Evolutionary conservation across 1,140 invertebrate species (phyloP).

Genomic region (Lysiphlebus fabarum): DNA sequence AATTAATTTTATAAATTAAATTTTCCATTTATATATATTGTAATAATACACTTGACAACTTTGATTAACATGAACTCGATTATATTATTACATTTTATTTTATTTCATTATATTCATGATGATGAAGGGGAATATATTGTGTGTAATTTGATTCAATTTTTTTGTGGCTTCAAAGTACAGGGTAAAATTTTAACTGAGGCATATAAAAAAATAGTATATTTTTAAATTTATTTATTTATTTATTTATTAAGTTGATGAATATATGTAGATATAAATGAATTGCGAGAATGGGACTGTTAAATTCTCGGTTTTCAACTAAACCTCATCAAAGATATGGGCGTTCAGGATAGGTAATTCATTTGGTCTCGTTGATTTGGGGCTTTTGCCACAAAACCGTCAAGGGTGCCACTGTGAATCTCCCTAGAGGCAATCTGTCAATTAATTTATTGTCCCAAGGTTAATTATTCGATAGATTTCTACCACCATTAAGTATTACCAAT

Average conservation of each 20-base stretch:
- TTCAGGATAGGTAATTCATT: conserved; percentile 15
- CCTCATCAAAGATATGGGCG: conserved; percentile 17
- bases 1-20: no score
- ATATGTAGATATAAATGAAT: no score
- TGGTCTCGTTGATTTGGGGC: conserved; percentile 15
- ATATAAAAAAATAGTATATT: background rate
- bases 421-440: conserved; percentile 14
- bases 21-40: no score
- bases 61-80: no score
- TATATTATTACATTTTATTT: no score
- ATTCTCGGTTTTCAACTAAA: conserved; percentile 11
- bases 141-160: background rate
- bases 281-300: background rate
- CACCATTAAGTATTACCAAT: background rate
- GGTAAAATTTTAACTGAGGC: background rate
- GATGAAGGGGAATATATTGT: background rate
- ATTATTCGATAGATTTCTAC: conserved; percentile 17
- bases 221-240: background rate
- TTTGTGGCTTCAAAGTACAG: no score
- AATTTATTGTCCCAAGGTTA: conserved; percentile 17
- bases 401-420: conserved; percentile 4
- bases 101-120: background rate
- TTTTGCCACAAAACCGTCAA: conserved; percentile 10
- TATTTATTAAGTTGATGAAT: conserved; percentile 2
- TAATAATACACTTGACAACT: no score